These are phyloP conservation scores for Anguilla rostrata DNA, from an alignment of 2,113 vertebrate species.

Conservation along the genomic window DNA sequence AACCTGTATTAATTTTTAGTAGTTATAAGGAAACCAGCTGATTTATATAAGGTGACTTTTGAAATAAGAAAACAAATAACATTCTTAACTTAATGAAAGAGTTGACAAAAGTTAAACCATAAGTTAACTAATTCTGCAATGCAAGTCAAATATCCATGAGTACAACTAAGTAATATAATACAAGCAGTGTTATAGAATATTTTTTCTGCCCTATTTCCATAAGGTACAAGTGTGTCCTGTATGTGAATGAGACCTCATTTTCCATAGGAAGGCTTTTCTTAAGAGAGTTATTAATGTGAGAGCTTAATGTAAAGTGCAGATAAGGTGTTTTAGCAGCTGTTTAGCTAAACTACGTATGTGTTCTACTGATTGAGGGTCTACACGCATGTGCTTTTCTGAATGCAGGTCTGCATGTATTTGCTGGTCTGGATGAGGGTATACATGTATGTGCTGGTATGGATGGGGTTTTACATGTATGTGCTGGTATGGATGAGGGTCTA, in stretches of 20 bases:
- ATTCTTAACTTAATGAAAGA: not conserved
- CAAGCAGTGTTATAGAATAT: not conserved
- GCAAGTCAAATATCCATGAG: not conserved
- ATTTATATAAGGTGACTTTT: not conserved
- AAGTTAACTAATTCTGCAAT: not conserved
- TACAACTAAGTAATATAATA: not conserved
- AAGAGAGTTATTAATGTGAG: not conserved
- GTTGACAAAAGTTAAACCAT: not conserved
- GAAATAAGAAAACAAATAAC: not conserved
- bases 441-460: too few species aligned
- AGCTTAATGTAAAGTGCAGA: not conserved
- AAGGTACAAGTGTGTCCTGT: not conserved
- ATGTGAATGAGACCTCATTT: not conserved
- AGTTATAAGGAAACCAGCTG: not conserved
- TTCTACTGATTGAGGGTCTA: too few species aligned
- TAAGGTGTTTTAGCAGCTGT: not conserved
- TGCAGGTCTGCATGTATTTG: too few species aligned
- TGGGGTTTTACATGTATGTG: slow-evolving; percentile 72
- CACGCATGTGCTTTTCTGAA: too few species aligned
- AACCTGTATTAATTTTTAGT: not conserved
- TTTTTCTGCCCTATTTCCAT: not conserved
- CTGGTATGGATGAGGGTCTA: slow-evolving; percentile 52
- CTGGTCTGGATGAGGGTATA: too few species aligned
- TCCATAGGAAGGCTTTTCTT: not conserved
- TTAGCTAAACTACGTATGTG: not conserved